Conservation (phyloP, 2,888 invertebrate genomes). For the Dryobota labecula region DNA sequence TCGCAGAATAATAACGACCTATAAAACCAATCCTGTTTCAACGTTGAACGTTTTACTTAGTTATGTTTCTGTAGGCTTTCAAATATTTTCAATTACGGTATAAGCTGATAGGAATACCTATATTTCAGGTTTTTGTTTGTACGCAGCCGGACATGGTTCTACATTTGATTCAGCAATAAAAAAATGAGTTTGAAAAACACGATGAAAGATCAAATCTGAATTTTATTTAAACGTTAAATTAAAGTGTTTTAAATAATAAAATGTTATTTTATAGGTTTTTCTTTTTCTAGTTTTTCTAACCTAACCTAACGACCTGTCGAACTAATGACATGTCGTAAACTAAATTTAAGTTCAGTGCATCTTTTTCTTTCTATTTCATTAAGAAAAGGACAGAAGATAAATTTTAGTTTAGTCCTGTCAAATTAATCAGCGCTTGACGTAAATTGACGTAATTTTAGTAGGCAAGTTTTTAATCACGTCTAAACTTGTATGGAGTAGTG, state of each 20-base stretch:
- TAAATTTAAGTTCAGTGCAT: too few relatives aligned
- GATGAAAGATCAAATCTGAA: background rate
- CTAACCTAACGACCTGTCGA: too few relatives aligned
- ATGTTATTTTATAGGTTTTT: too few relatives aligned
- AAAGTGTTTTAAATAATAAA: background rate
- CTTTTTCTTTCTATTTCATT: too few relatives aligned
- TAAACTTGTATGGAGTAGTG: too few relatives aligned
- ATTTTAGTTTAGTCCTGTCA: too few relatives aligned
- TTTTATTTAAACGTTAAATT: background rate
- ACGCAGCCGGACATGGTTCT: background rate
- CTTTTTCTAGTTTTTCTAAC: background rate
- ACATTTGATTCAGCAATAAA: conserved; percentile 2
- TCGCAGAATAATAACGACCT: conserved; percentile 62
- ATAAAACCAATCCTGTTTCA: conserved; percentile 61
- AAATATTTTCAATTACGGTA: conserved; percentile 57
- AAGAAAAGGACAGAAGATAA: too few relatives aligned
- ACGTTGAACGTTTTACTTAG: conserved; percentile 48
- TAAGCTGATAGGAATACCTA: conserved; percentile 21
- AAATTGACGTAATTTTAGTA: too few relatives aligned
- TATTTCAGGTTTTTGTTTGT: conserved; percentile 8
- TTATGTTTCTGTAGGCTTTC: conserved; percentile 40
- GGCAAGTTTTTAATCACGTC: too few relatives aligned
- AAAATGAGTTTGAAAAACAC: background rate
- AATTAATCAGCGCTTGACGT: too few relatives aligned
- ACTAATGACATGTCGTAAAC: too few relatives aligned